Base-by-base conservation (phyloP, 2,113 vertebrate species). In the Cyrtonyx montezumae region DNA sequence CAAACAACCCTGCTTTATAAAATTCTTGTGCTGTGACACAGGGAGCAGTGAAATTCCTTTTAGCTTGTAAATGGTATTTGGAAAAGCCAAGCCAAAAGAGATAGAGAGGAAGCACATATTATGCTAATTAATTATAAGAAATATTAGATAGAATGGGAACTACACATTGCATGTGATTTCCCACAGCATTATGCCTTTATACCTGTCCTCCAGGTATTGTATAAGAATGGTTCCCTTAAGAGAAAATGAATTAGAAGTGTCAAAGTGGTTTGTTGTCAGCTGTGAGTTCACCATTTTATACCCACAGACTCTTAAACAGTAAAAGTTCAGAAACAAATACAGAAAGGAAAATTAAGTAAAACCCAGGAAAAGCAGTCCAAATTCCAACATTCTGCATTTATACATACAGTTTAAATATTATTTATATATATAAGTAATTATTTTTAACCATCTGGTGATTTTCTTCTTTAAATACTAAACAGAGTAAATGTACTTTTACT, bases 171-270 rank as follows among this genome's bases (percentile, higher is more conserved):
- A 34, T 20, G 32, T 21, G 8, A 11, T 36, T 76, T 76, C 23
- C 45, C 48, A 81, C 28, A 46, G n/a, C 15, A 46, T 46, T 30
- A 13, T 21, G 61, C 20, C 26, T 26, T 46, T 30, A 13, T 21
- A 55, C 20, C 26, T 26, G 25, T 55, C 26, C 34, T 77, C 16
- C 75, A 73, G 36, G 14, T 56, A 56, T 6, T 62, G 70, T 28
- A 28, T 23, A 53, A 23, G 49, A 1, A 0, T 36, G 4, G 5
- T 40, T 83, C 1, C 1, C 0, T 10, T 8, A 43, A 45, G 17
- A 66, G 59, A 70, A 84, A 55, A 78, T 1, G 4, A 25, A 45
- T 8, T 53, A 40, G 42, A 79, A 8, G 4, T 13, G 11, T 51
- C 36, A 45, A 3, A 25, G 36, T 67, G 16, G 40, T 21, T 81